Percentiles rank a stretch among this genome's conserved stretches.
These are phyloP conservation scores for Caenorhabditis doughertyi DNA, from an alignment of 2,888 invertebrate genomes.

Conservation along the genomic window DNA sequence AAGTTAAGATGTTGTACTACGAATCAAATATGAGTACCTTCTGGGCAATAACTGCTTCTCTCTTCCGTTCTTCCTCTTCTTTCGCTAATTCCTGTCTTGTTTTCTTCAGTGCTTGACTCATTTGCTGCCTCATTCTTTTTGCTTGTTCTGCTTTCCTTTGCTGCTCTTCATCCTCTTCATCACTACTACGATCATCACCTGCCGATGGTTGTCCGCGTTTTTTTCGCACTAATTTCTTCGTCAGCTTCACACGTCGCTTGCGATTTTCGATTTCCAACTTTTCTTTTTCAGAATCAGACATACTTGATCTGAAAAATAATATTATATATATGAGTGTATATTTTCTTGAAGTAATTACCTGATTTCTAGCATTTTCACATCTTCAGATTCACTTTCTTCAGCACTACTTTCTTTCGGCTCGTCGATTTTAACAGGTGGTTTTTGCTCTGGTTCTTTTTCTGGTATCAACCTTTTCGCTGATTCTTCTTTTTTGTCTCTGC, in stretches of 20 bases:
- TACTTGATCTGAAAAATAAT: conserved; percentile 74
- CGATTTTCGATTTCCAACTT: conserved; percentile 80
- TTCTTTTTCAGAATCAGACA: conserved; percentile 82
- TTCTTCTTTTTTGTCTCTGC: conserved; percentile 1
- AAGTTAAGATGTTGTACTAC: too few relatives aligned
- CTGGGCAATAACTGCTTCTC: conserved; percentile 66
- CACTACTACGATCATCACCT: conserved; percentile 41
- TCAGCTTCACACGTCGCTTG: conserved; percentile 76
- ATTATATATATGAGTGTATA: not conserved
- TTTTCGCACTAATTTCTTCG: conserved; percentile 74
- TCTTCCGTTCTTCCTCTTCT: conserved; percentile 73
- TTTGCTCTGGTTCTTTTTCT: conserved; percentile 21
- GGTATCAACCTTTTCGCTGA: not conserved
- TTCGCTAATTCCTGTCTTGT: conserved; percentile 73
- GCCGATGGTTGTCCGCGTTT: conserved; percentile 21
- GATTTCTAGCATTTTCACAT: conserved; percentile 66
- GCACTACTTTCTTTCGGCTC: conserved; percentile 41
- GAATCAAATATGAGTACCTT: conserved; percentile 49
- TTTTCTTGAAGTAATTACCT: not conserved
- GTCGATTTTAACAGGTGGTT: conserved; percentile 5
- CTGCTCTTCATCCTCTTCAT: conserved; percentile 66
- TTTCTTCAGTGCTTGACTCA: conserved; percentile 76
- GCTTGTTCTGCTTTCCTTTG: conserved; percentile 68
- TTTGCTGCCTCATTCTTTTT: conserved; percentile 70
- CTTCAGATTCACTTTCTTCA: conserved; percentile 36